Conservation (phyloP, 1,140 invertebrate species). For the Pissodes strobi region DNA sequence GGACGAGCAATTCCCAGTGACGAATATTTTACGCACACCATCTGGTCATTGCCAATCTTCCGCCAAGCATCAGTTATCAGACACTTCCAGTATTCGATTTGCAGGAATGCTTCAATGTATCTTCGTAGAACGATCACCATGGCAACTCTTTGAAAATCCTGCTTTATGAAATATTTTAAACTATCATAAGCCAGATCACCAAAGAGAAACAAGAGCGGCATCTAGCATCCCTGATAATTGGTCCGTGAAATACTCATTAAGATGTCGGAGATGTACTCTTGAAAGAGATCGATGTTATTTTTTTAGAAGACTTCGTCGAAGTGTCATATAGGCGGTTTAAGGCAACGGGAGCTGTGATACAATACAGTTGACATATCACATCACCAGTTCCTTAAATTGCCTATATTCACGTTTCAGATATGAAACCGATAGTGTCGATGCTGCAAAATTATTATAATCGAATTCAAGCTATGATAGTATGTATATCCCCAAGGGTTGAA, state of each 20-base stretch:
- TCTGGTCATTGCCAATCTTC: not conserved
- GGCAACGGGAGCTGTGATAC: constrained; percentile 19
- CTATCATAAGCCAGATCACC: constrained; percentile 67
- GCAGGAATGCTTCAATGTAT: not conserved
- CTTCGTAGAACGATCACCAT: constrained; percentile 29
- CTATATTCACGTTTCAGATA: too few relatives aligned
- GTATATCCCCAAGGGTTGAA: too few relatives aligned
- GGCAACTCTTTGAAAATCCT: constrained; percentile 62
- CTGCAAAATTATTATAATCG: too few relatives aligned
- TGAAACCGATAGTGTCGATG: too few relatives aligned
- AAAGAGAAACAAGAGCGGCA: constrained; percentile 58
- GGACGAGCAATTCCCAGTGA: not conserved
- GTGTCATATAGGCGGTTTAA: not conserved
- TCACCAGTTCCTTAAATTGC: constrained; percentile 15
- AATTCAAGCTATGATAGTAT: too few relatives aligned
- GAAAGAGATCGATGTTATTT: too few relatives aligned
- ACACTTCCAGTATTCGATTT: not conserved
- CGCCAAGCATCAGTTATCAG: not conserved
- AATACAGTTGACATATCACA: constrained; percentile 11
- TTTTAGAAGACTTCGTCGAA: too few relatives aligned
- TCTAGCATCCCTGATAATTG: too few relatives aligned
- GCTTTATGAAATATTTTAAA: constrained; percentile 62
- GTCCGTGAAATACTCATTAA: too few relatives aligned
- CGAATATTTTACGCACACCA: not conserved
- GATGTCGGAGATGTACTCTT: too few relatives aligned